Evolutionary conservation across 2,113 vertebrate species (phyloP).

Genomic region (Tetrax tetrax): DNA sequence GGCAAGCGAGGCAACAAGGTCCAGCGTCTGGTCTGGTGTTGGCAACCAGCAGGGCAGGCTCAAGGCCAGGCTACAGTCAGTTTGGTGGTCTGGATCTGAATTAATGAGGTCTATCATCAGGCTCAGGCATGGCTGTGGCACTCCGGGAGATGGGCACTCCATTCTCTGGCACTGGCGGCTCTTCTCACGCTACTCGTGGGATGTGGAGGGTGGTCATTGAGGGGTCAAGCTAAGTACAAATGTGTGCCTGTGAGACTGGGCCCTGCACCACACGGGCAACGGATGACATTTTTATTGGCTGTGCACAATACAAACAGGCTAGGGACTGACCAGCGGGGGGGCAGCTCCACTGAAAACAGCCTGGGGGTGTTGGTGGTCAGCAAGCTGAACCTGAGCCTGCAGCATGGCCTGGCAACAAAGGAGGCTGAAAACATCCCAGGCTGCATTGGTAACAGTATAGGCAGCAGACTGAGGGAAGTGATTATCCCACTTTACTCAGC

Average conservation of each 20-base stretch:
- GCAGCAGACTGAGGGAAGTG: neutral
- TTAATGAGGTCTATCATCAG: neutral
- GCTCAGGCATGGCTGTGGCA: neutral
- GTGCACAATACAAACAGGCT: neutral
- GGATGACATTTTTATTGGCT: neutral
- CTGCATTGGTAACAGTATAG: neutral
- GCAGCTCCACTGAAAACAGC: neutral
- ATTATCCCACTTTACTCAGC: neutral
- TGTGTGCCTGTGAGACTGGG: neutral
- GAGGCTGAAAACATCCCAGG: neutral
- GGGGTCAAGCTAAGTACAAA: neutral
- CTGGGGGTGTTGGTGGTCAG: neutral
- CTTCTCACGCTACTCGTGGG: neutral
- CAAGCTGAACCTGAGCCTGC: neutral
- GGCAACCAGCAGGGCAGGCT: neutral
- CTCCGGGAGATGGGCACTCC: neutral
- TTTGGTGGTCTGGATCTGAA: neutral
- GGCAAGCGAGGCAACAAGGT: accelerated
- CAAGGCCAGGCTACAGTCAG: too few species aligned
- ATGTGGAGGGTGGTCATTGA: neutral
- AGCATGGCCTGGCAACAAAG: neutral
- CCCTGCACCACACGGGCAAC: neutral
- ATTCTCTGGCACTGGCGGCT: neutral
- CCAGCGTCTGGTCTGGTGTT: accelerated
- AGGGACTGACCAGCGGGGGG: neutral